Evolutionary conservation across 2,113 vertebrate genomes (phyloP).

Genomic region (Etheostoma cragini): DNA sequence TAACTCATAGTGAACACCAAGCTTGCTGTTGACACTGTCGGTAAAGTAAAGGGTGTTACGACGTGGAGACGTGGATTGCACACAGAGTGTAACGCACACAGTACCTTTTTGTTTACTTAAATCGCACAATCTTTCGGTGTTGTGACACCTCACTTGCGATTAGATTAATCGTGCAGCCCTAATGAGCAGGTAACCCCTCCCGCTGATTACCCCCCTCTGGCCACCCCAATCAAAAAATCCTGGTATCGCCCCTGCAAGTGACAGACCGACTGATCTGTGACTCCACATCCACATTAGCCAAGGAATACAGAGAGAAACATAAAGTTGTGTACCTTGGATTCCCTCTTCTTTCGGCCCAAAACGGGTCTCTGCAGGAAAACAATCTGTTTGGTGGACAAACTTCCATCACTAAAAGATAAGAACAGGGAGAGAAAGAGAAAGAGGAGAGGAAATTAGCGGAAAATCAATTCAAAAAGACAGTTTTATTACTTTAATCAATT

Average conservation of each 20-base stretch:
- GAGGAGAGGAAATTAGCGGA: background rate
- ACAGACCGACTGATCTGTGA: constrained; percentile 44
- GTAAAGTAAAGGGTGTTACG: too few relatives aligned
- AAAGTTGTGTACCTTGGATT: constrained; percentile 89
- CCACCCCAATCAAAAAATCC: too few relatives aligned
- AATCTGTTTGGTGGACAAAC: constrained; percentile 96
- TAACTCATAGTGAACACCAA: too few relatives aligned
- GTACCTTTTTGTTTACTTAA: too few relatives aligned
- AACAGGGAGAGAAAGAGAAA: constrained; percentile 7
- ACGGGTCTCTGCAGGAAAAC: constrained; percentile 98
- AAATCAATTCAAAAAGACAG: background rate
- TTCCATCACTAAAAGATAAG: constrained; percentile 88
- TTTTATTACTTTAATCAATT: background rate
- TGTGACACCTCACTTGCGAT: too few relatives aligned
- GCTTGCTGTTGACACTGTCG: too few relatives aligned
- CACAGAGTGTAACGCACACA: too few relatives aligned
- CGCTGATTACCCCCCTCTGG: too few relatives aligned
- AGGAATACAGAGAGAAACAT: constrained; percentile 49
- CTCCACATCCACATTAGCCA: constrained; percentile 11
- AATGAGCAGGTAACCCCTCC: too few relatives aligned
- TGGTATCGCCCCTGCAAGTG: background rate
- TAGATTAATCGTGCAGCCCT: too few relatives aligned
- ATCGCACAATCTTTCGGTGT: too few relatives aligned
- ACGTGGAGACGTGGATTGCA: too few relatives aligned
- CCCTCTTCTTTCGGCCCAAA: constrained; percentile 92